Evolutionary conservation across 2,113 vertebrate species (phyloP).

Genomic region (Eudyptes chrysolophus): DNA sequence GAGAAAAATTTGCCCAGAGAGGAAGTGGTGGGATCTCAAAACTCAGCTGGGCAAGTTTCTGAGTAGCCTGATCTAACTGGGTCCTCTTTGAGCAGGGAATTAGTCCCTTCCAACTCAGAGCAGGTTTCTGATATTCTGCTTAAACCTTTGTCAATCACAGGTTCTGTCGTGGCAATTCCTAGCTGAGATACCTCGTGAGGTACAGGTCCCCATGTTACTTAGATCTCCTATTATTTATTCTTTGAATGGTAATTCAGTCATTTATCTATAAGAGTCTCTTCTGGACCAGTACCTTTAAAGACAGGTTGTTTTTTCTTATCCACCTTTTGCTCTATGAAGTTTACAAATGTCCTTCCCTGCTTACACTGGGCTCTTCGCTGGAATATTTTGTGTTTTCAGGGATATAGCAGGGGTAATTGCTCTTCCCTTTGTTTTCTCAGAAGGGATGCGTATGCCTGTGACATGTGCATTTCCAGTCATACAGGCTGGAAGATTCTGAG

Average conservation of each 20-base stretch:
- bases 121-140: not conserved
- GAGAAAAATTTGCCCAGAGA: not conserved
- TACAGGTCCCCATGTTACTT: not conserved
- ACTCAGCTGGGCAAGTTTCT: not conserved
- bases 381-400: not conserved
- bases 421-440: not conserved
- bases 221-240: not conserved
- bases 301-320: not conserved
- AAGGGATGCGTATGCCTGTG: not conserved
- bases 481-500: not conserved
- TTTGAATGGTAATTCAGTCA: not conserved
- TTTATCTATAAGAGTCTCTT: not conserved
- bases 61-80: not conserved
- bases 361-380: rapidly evolving
- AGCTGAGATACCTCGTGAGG: not conserved
- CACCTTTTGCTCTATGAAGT: not conserved
- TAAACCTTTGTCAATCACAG: not conserved
- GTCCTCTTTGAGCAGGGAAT: not conserved
- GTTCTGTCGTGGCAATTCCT: not conserved
- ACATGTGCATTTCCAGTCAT: not conserved
- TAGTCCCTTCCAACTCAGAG: not conserved
- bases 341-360: not conserved
- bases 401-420: not conserved
- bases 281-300: not conserved
- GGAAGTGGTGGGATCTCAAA: not conserved